Evolutionary conservation across 2,113 vertebrate genomes (phyloP).

Genomic region (Seriola aureovittata): DNA sequence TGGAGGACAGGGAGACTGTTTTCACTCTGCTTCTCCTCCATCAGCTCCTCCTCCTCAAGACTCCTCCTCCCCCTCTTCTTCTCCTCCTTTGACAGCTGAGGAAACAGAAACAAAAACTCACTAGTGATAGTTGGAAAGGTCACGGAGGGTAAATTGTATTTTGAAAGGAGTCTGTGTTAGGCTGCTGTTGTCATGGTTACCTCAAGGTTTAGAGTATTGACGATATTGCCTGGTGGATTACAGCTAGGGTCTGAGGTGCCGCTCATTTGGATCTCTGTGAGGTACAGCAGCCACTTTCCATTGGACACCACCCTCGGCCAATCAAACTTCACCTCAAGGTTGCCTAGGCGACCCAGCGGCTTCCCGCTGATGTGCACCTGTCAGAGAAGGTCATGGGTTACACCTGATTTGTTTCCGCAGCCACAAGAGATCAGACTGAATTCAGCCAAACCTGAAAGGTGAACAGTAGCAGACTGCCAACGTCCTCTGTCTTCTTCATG

Average conservation of each 20-base stretch:
- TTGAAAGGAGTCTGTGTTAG: not conserved
- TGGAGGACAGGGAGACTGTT: conserved; percentile 7
- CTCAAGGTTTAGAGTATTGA: conserved; percentile 84
- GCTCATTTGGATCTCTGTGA: conserved; percentile 84
- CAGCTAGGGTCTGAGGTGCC: conserved; percentile 82
- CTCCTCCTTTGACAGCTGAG: conserved; percentile 50
- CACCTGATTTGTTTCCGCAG: not conserved
- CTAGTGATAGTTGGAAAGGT: too few relatives aligned
- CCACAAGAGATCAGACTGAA: too few relatives aligned
- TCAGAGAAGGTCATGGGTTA: not conserved
- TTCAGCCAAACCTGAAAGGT: conserved; percentile 58
- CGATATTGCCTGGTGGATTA: conserved; percentile 78
- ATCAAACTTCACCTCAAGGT: conserved; percentile 88
- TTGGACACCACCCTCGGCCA: conserved; percentile 91
- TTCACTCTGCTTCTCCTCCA: not conserved
- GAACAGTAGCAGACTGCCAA: conserved; percentile 86
- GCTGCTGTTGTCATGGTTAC: conserved; percentile 32
- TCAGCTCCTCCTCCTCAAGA: conserved; percentile 3
- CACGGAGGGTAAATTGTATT: not conserved
- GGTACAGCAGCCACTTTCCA: conserved; percentile 94
- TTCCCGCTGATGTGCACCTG: conserved; percentile 86
- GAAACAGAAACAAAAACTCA: not conserved
- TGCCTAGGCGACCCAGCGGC: conserved; percentile 82
- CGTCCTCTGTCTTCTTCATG: conserved; percentile 86
- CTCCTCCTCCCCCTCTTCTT: conserved; percentile 33